Evolutionary conservation across 2,888 invertebrate species (phyloP), one percentile per base, ranked within the genome.

Genomic region (Fabriciana adippe): DNA sequence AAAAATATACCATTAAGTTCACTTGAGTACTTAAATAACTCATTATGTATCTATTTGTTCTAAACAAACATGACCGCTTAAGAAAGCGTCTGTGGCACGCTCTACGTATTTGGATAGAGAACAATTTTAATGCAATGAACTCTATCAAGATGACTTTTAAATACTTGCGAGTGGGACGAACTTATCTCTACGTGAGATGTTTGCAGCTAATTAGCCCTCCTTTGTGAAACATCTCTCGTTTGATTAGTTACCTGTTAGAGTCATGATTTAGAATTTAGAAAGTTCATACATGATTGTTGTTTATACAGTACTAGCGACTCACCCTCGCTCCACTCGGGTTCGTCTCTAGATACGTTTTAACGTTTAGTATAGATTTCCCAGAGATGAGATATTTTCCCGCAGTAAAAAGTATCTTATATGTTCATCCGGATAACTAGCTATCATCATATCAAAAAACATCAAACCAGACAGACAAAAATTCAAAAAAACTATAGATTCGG

Each of bases 151-250:
- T 69, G 71, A 70, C 62, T 70, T 70, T 66, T 62, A 65, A 62
- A 61, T 55, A 48, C 48, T 54, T 18, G 47, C 21, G 47, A 56
- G 71, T 69, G 71, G 64, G 68, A 64, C 56, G 65, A 61, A 41
- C 11, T 41, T 41, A 41, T 68, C 51, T 60, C 64, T 45, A 45
- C 61, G 18, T 51, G 63, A 66, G 64, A 65, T 74, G 73, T 74
- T 74, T 74, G 71, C 68, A 67, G 70, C 70, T 75, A 74, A 76
- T 76, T 75, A 75, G 73, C 59, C 53, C 60, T 73, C 68, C 69
- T 67, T 74, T 70, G 69, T 73, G 64, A 68, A 68, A 21, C 45
- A 51, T 16, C 14, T 21, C 4, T 45, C 11, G 57, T 51, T 47
- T 69, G 71, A 73, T 73, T 66, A 71, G 59, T 63, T 54, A 69